phyloP scores from a whole-genome alignment of 1,140 invertebrate species.

The Harlomillsia oculata region DNA sequence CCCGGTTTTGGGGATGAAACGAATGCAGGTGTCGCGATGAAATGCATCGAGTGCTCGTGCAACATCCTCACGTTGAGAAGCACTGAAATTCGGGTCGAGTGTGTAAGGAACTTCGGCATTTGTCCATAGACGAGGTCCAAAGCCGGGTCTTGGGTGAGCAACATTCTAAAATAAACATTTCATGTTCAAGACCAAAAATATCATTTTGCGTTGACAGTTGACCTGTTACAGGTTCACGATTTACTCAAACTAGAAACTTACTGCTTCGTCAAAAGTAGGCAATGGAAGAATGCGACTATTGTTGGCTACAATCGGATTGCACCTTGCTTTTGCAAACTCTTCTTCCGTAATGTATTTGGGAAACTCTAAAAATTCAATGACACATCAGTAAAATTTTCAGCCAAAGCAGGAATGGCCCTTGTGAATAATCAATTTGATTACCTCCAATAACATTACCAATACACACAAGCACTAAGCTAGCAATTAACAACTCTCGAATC shows the following conservation, averaged over 20 bases:
- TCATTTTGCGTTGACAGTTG: not conserved
- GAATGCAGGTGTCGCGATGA: slow-evolving; percentile 27
- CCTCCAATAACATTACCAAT: no score
- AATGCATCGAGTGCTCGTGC: slow-evolving; percentile 22
- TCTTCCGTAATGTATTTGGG: slow-evolving; percentile 32
- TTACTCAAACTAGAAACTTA: slow-evolving; percentile 3
- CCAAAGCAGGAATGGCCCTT: no score
- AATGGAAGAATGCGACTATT: slow-evolving; percentile 6
- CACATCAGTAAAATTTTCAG: no score
- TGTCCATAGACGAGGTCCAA: slow-evolving; percentile 19
- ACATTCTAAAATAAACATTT: not conserved
- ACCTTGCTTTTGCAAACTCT: slow-evolving; percentile 21
- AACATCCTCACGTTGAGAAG: slow-evolving; percentile 21
- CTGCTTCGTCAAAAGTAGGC: slow-evolving; percentile 13
- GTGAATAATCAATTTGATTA: no score
- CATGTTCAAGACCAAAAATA: not conserved
- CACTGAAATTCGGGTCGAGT: slow-evolving; percentile 25
- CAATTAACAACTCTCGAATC: no score
- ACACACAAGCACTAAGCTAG: no score
- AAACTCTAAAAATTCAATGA: no score
- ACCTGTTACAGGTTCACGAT: not conserved
- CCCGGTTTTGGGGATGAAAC: slow-evolving; percentile 24
- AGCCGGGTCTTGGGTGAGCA: slow-evolving; percentile 22
- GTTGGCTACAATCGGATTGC: not conserved
- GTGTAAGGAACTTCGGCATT: slow-evolving; percentile 28